Percentiles rank a stretch among this genome's conserved stretches.
These are phyloP conservation scores for Malthinus flaveolus DNA, from an alignment of 2,888 invertebrate genomes.

Conservation along the genomic window DNA sequence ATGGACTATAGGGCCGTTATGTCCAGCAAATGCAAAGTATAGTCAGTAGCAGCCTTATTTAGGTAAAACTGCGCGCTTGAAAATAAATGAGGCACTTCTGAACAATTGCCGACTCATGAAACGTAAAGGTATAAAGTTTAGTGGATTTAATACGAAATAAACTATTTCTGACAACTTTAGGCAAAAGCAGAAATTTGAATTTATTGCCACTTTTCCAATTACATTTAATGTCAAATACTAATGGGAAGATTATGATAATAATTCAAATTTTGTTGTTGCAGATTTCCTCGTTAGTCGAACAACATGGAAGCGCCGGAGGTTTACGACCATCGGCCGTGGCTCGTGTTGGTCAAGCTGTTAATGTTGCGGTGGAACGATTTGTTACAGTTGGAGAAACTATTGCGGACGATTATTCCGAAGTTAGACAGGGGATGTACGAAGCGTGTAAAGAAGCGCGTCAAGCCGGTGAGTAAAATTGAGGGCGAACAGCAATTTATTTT, in stretches of 20 bases:
- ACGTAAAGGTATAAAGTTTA: too few relatives aligned
- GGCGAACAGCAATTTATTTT: not conserved
- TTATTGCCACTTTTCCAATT: too few relatives aligned
- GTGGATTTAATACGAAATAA: too few relatives aligned
- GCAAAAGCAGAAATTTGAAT: too few relatives aligned
- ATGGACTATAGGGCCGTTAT: too few relatives aligned
- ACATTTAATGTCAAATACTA: not conserved
- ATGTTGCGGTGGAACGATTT: constrained; percentile 96
- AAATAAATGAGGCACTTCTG: too few relatives aligned
- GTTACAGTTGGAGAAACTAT: constrained; percentile 98
- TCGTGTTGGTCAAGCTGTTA: constrained; percentile 94
- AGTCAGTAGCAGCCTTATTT: too few relatives aligned
- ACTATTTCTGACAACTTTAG: too few relatives aligned
- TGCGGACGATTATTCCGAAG: constrained; percentile 97
- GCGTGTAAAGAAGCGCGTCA: constrained; percentile 96
- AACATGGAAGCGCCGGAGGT: constrained; percentile 63
- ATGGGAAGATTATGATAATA: not conserved
- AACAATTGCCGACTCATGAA: too few relatives aligned
- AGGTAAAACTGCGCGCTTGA: too few relatives aligned
- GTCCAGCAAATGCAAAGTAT: too few relatives aligned
- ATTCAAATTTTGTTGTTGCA: constrained; percentile 52
- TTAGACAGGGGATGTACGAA: constrained; percentile 96
- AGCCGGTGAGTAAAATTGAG: constrained; percentile 69
- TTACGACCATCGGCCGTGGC: constrained; percentile 79
- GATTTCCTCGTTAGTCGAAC: constrained; percentile 90